These are phyloP conservation scores for Saxidomus purpurata DNA, from an alignment of 1,140 invertebrate species.

Conservation along the genomic window DNA sequence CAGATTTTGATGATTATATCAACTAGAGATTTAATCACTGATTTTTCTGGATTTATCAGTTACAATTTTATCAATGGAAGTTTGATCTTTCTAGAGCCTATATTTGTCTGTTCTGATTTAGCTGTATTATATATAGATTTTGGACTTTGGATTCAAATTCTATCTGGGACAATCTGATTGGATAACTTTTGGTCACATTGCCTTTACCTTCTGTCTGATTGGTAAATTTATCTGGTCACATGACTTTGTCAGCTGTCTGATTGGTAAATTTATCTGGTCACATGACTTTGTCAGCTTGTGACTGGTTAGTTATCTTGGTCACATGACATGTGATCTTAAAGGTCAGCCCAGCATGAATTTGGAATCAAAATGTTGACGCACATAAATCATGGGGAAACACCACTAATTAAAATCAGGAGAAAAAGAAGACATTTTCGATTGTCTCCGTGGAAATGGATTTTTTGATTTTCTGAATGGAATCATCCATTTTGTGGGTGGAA, in stretches of 20 bases:
- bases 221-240: background rate
- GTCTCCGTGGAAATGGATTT: background rate
- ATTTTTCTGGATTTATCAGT: conserved; percentile 14
- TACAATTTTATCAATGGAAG: background rate
- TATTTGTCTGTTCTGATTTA: conserved; percentile 46
- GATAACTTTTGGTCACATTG: conserved; percentile 8
- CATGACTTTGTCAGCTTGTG: background rate
- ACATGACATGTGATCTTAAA: conserved; percentile 1
- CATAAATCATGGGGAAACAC: conserved; percentile 46
- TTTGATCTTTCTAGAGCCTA: conserved; percentile 36
- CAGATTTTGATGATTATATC: conserved; percentile 32
- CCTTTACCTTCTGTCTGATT: background rate
- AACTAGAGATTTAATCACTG: conserved; percentile 17
- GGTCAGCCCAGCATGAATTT: conserved; percentile 22
- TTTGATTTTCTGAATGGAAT: no score
- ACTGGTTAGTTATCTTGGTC: background rate
- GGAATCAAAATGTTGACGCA: conserved; percentile 44
- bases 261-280: background rate
- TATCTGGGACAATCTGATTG: conserved; percentile 17
- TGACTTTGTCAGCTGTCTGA: background rate
- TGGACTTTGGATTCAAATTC: conserved; percentile 32
- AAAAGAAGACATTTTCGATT: background rate
- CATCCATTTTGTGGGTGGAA: no score
- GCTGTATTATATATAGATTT: conserved; percentile 53
- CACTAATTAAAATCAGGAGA: background rate